phyloP scores from a whole-genome alignment of 2,888 invertebrate genomes.

The Globia sparganii region DNA sequence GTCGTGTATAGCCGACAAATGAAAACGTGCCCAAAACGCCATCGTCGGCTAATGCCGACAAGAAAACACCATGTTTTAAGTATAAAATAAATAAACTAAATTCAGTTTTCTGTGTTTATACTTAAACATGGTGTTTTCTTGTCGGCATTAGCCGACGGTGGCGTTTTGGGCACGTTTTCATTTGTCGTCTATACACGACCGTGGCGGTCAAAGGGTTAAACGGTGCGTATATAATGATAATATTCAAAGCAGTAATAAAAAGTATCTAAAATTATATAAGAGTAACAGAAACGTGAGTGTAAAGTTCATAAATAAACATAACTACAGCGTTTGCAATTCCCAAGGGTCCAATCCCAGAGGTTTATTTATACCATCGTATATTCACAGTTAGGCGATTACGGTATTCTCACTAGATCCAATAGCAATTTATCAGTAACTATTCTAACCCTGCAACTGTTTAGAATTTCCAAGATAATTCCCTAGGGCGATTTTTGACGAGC shows the following conservation, averaged over 20 bases:
- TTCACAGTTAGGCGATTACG: slow-evolving; percentile 42
- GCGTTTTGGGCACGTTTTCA: too few relatives aligned
- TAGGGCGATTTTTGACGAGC: neutral
- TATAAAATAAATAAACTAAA: too few relatives aligned
- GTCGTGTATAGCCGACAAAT: too few relatives aligned
- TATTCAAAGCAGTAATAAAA: neutral
- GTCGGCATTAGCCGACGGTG: too few relatives aligned
- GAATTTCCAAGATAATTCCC: slow-evolving; percentile 7
- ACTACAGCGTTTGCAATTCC: slow-evolving; percentile 29
- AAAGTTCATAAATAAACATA: slow-evolving; percentile 20
- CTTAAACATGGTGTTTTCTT: too few relatives aligned
- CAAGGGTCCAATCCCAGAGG: slow-evolving; percentile 21
- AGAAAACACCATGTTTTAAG: too few relatives aligned
- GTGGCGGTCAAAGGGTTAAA: too few relatives aligned
- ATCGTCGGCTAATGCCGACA: too few relatives aligned
- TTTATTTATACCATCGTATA: slow-evolving; percentile 37
- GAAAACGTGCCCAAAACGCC: too few relatives aligned
- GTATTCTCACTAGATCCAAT: slow-evolving; percentile 36
- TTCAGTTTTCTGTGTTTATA: too few relatives aligned
- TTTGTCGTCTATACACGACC: too few relatives aligned
- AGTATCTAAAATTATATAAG: neutral
- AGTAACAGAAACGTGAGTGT: slow-evolving; percentile 18
- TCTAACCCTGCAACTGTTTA: slow-evolving; percentile 17
- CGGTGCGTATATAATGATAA: neutral
- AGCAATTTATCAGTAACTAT: slow-evolving; percentile 30